Percentiles rank a stretch among this genome's conserved stretches.
These are phyloP conservation scores for Dolichopus griseipennis DNA, from an alignment of 2,888 invertebrate genomes.

Conservation along the genomic window DNA sequence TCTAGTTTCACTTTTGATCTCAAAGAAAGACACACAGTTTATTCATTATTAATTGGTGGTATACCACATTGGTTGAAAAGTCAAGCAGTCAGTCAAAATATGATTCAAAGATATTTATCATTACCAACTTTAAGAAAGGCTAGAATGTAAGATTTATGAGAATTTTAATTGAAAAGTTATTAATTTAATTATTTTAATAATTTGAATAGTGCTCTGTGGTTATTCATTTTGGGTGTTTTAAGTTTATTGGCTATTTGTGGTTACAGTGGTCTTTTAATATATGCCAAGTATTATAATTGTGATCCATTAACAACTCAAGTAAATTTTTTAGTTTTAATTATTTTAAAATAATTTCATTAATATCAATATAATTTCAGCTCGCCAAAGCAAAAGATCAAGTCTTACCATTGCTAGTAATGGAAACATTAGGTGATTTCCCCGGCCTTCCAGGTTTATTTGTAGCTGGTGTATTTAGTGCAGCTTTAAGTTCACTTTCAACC, in stretches of 20 bases:
- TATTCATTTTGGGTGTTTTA: slow-evolving; percentile 69
- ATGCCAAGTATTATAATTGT: slow-evolving; percentile 73
- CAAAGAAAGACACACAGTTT: slow-evolving; percentile 62
- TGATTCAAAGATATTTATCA: slow-evolving; percentile 69
- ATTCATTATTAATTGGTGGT: slow-evolving; percentile 62
- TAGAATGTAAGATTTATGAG: slow-evolving; percentile 47
- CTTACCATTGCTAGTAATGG: slow-evolving; percentile 75
- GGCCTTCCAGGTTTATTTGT: slow-evolving; percentile 83
- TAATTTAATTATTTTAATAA: neutral
- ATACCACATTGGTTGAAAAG: slow-evolving; percentile 63
- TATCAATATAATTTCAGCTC: slow-evolving; percentile 39
- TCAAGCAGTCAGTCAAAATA: slow-evolving; percentile 66
- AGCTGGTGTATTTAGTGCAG: slow-evolving; percentile 84
- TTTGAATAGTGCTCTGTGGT: slow-evolving; percentile 46
- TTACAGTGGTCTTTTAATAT: slow-evolving; percentile 78
- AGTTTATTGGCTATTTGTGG: slow-evolving; percentile 68
- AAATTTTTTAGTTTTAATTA: slow-evolving; percentile 20
- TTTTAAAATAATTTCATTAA: slow-evolving; percentile 19
- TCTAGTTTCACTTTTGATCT: slow-evolving; percentile 57
- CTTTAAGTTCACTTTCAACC: slow-evolving; percentile 71
- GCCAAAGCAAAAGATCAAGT: slow-evolving; percentile 69
- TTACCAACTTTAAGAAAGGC: slow-evolving; percentile 57
- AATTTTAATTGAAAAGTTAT: neutral
- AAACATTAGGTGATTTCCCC: slow-evolving; percentile 64
- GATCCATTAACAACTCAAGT: slow-evolving; percentile 71